Evolutionary conservation across 2,888 invertebrate species (phyloP).

Genomic region (Lymantria dispar): DNA sequence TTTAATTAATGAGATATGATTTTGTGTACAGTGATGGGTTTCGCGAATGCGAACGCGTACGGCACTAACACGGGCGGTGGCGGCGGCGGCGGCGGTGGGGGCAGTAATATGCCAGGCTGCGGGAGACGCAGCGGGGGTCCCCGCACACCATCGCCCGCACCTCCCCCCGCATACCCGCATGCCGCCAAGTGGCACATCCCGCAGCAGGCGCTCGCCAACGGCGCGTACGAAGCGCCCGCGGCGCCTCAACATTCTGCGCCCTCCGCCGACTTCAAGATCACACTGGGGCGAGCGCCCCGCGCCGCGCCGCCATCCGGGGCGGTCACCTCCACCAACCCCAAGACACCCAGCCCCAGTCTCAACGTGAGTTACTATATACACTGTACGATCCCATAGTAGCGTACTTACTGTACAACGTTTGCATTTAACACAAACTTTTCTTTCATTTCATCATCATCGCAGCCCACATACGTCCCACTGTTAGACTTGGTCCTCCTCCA

Average conservation of each 20-base stretch:
- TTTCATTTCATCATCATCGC: too few relatives aligned
- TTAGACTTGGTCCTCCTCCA: too few relatives aligned
- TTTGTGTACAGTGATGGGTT: slow-evolving; percentile 41
- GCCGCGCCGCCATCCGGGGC: slow-evolving; percentile 43
- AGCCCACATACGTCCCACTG: too few relatives aligned
- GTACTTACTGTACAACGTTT: too few relatives aligned
- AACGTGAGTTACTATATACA: slow-evolving; percentile 59
- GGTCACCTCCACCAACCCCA: slow-evolving; percentile 91
- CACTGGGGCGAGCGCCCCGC: slow-evolving; percentile 64
- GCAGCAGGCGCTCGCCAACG: slow-evolving; percentile 74
- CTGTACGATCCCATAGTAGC: too few relatives aligned
- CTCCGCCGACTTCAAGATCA: slow-evolving; percentile 85
- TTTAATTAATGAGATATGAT: too few relatives aligned
- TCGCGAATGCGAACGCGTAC: slow-evolving; percentile 45
- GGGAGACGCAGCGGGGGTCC: slow-evolving; percentile 64
- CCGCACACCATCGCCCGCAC: slow-evolving; percentile 78
- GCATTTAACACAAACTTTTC: too few relatives aligned
- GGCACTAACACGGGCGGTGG: slow-evolving; percentile 35
- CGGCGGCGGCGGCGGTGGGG: slow-evolving; percentile 37
- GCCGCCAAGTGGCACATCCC: slow-evolving; percentile 90
- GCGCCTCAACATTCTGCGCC: slow-evolving; percentile 24
- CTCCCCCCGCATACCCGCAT: slow-evolving; percentile 41
- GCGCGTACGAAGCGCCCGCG: slow-evolving; percentile 35
- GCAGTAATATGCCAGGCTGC: slow-evolving; percentile 33
- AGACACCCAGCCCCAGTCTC: slow-evolving; percentile 91